Conservation (phyloP, 2,888 invertebrate species). For the Dugesia japonica region DNA sequence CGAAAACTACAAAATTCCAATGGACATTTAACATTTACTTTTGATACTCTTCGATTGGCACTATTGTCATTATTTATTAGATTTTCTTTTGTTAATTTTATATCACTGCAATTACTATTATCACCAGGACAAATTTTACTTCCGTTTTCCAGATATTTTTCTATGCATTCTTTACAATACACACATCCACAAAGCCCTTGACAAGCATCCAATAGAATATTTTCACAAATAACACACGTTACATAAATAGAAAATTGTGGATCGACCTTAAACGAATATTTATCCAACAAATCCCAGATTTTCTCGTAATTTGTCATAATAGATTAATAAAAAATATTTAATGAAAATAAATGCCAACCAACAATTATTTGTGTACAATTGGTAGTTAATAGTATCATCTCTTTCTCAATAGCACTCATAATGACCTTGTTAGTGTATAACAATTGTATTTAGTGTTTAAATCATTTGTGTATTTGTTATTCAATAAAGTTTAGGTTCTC, state of each 20-base stretch:
- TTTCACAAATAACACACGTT: neutral
- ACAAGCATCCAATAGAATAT: neutral
- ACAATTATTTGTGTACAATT: neutral
- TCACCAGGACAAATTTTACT: neutral
- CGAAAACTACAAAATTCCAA: neutral
- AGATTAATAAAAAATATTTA: neutral
- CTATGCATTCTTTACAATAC: neutral
- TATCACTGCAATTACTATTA: neutral
- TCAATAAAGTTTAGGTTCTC: too few species aligned
- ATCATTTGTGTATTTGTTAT: too few species aligned
- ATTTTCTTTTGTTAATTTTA: neutral
- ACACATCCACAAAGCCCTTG: neutral
- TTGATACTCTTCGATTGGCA: neutral
- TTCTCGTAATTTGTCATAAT: neutral
- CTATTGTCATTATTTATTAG: neutral
- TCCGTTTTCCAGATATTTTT: constrained; percentile 3
- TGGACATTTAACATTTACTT: neutral
- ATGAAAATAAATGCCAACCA: neutral
- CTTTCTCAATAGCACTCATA: too few species aligned
- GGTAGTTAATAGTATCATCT: neutral
- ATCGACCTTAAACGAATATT: neutral
- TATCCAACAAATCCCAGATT: neutral
- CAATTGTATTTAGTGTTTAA: too few species aligned
- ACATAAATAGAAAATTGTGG: neutral
- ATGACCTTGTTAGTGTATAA: too few species aligned